Conservation (phyloP, 2,888 invertebrate species). For the Dione juno region DNA sequence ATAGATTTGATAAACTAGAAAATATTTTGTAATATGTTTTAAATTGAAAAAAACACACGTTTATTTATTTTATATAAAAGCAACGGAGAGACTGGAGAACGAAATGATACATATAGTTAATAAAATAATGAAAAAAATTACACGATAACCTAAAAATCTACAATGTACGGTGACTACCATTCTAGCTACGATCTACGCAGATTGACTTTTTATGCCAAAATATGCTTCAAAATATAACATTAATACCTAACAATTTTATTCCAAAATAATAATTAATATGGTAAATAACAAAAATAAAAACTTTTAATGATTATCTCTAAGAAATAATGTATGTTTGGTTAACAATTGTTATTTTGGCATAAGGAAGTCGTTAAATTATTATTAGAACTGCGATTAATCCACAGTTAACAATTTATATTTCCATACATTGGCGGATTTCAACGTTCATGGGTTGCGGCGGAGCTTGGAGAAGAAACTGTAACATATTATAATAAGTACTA, state of each 20-base stretch:
- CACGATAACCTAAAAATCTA: constrained; percentile 26
- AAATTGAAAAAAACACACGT: too few relatives aligned
- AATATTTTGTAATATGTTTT: too few relatives aligned
- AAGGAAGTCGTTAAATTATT: neutral
- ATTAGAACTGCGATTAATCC: constrained; percentile 4
- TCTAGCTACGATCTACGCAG: constrained; percentile 17
- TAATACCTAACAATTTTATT: neutral
- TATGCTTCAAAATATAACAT: neutral
- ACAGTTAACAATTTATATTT: constrained; percentile 22
- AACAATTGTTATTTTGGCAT: constrained; percentile 14
- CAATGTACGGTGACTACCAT: constrained; percentile 20
- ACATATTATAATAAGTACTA: constrained; percentile 39
- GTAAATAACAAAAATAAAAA: neutral
- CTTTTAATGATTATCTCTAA: neutral
- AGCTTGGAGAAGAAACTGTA: constrained; percentile 79
- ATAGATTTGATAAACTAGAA: too few relatives aligned
- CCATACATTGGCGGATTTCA: constrained; percentile 34
- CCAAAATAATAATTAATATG: constrained; percentile 8
- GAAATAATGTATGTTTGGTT: neutral
- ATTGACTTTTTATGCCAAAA: constrained; percentile 16
- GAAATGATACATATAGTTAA: too few relatives aligned
- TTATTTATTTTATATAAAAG: too few relatives aligned
- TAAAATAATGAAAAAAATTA: too few relatives aligned
- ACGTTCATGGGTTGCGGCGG: constrained; percentile 70
- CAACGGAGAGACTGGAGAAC: too few relatives aligned